Conservation (phyloP, 1,140 invertebrate genomes). For the Calosoma granatense region DNA sequence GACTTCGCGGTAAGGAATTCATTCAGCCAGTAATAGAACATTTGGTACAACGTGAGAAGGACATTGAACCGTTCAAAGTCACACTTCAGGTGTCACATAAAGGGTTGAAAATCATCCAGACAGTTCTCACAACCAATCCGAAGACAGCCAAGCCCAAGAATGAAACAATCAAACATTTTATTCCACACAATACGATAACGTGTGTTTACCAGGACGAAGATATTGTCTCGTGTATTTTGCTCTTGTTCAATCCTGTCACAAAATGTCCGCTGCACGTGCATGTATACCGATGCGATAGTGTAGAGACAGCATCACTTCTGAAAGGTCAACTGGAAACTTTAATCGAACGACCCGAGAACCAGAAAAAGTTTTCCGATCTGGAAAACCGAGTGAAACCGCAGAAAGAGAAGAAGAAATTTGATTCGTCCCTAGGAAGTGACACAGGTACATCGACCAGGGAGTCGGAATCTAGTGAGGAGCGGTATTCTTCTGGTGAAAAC, state of each 20-base stretch:
- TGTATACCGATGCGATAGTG: conserved; percentile 89
- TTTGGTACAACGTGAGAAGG: conserved; percentile 70
- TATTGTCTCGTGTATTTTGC: conserved; percentile 79
- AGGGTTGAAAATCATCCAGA: conserved; percentile 89
- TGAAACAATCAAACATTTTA: conserved; percentile 82
- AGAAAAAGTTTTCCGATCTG: conserved; percentile 74
- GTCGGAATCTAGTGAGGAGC: conserved; percentile 63
- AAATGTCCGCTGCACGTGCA: conserved; percentile 83
- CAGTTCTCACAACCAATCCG: conserved; percentile 45
- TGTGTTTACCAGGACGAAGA: conserved; percentile 79
- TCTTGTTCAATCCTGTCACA: conserved; percentile 86
- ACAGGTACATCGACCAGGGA: conserved; percentile 60
- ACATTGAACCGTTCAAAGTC: conserved; percentile 86
- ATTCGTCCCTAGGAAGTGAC: conserved; percentile 60
- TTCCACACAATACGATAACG: conserved; percentile 86
- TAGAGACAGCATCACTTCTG: conserved; percentile 81
- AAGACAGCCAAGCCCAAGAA: conserved; percentile 48
- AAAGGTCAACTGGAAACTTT: conserved; percentile 71
- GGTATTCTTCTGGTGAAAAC: conserved; percentile 35
- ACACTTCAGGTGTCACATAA: conserved; percentile 80
- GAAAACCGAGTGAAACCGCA: conserved; percentile 46
- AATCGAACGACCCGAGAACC: conserved; percentile 75
- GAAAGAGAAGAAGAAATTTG: conserved; percentile 41
- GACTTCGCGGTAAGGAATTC: conserved; percentile 69
- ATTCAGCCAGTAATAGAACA: conserved; percentile 74